Evolutionary conservation across 2,797 vertebrate genomes (phyloP).

Genomic region (Falco novaeseelandiae): DNA sequence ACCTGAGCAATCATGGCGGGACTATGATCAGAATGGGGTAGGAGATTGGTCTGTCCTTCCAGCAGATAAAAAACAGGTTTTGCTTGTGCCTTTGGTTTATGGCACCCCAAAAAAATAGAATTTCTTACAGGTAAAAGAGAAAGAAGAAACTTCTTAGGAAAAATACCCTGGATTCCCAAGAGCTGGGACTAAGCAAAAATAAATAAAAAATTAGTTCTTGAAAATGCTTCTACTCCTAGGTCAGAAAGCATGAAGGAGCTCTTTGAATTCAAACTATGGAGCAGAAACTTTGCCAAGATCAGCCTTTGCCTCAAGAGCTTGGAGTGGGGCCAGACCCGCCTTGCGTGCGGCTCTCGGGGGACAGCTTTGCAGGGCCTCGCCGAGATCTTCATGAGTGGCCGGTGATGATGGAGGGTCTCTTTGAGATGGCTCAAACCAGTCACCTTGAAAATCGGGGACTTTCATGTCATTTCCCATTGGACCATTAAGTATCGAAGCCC

Average conservation of each 20-base stretch:
- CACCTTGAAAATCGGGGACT: conserved; percentile 45
- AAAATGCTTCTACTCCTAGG: neutral
- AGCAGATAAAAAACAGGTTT: neutral
- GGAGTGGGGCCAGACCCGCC: neutral
- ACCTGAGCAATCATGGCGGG: rapidly evolving
- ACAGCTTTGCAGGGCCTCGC: neutral
- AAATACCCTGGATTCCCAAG: neutral
- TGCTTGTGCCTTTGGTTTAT: neutral
- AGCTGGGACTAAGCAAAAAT: neutral
- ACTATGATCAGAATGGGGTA: neutral
- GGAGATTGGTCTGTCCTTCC: neutral
- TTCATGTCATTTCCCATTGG: neutral
- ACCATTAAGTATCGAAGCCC: conserved; percentile 21
- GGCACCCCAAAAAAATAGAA: neutral
- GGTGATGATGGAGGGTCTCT: neutral
- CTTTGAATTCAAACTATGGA: neutral
- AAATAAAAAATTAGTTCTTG: neutral
- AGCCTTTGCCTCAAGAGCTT: neutral
- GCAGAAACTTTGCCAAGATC: conserved; percentile 34
- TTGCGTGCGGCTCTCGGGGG: neutral
- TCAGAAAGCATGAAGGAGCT: conserved; percentile 14
- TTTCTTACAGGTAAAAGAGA: neutral
- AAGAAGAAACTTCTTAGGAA: neutral
- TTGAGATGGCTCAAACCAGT: neutral
- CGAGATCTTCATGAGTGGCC: neutral